A percentile compares a stretch with the other conserved stretches of the same genome.
Evolutionary conservation across 2,797 vertebrate species (phyloP).

Genomic region (Pagetopsis macropterus): DNA sequence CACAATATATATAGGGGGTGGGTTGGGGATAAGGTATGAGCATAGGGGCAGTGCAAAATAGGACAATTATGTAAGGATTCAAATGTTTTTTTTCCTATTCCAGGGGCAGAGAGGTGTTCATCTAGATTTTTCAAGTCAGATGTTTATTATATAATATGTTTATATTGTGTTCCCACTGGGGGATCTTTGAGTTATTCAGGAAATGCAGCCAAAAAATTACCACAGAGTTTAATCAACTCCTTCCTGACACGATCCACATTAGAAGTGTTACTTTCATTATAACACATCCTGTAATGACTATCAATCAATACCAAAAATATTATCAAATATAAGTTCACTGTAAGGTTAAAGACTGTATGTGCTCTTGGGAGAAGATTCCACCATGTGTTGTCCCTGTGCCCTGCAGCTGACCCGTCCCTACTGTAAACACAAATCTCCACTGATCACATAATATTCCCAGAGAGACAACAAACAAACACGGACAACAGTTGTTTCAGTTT

Average conservation of each 20-base stretch:
- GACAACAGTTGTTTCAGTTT: slow-evolving; percentile 77
- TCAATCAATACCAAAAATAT: background rate
- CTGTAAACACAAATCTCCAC: slow-evolving; percentile 76
- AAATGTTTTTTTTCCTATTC: slow-evolving; percentile 6
- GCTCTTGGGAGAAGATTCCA: slow-evolving; percentile 2
- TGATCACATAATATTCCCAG: slow-evolving; percentile 74
- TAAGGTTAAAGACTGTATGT: background rate
- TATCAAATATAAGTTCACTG: background rate
- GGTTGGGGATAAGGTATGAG: slow-evolving; percentile 29
- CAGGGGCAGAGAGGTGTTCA: slow-evolving; percentile 15
- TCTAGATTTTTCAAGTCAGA: slow-evolving; percentile 12
- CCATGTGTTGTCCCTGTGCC: slow-evolving; percentile 63
- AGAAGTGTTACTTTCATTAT: background rate
- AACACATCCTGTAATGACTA: background rate
- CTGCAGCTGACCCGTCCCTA: slow-evolving; percentile 71
- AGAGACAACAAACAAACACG: slow-evolving; percentile 80
- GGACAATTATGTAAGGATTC: slow-evolving; percentile 20
- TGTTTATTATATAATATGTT: slow-evolving; percentile 4
- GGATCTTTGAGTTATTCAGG: slow-evolving; percentile 8
- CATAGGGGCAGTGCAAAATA: slow-evolving; percentile 13
- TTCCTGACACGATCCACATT: background rate
- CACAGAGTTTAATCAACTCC: slow-evolving; percentile 9
- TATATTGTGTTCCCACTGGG: background rate
- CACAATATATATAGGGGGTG: background rate
- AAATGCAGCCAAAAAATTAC: slow-evolving; percentile 1